Evolutionary conservation across 2,113 vertebrate genomes (phyloP).

Genomic region (Lamprologus sp.): DNA sequence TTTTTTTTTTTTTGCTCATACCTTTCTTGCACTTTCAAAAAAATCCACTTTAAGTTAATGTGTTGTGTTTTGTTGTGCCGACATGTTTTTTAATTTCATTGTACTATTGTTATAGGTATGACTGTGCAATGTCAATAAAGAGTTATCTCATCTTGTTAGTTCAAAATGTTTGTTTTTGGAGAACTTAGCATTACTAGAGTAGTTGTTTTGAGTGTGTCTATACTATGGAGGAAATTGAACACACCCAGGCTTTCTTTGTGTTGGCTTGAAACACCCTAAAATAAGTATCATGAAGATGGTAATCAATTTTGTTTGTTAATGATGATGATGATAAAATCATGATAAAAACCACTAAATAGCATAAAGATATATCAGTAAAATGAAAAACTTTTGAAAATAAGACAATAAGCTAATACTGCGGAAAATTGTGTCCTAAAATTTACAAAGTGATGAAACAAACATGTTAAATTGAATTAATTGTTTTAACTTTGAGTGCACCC

Average conservation of each 20-base stretch:
- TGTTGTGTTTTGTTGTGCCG: background rate
- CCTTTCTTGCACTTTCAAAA: background rate
- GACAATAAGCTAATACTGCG: background rate
- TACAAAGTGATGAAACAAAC: background rate
- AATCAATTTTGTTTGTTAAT: background rate
- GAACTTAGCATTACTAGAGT: background rate
- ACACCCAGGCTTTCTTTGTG: background rate
- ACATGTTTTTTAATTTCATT: background rate
- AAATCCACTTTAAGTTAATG: background rate
- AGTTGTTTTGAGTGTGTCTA: background rate
- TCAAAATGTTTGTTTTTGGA: background rate
- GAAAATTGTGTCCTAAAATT: background rate
- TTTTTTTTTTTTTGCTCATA: background rate
- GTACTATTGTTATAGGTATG: background rate
- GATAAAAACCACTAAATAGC: background rate
- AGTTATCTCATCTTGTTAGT: background rate
- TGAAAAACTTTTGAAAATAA: fast-evolving
- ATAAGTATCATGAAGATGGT: background rate
- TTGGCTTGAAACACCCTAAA: background rate
- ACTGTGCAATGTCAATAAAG: background rate
- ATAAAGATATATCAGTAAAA: background rate
- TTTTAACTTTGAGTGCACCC: background rate
- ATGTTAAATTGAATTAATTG: background rate
- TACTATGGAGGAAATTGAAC: background rate
- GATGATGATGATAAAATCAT: background rate